These are phyloP conservation scores for Hippocampus comes DNA, from an alignment of 2,113 vertebrate species.

Conservation along the genomic window DNA sequence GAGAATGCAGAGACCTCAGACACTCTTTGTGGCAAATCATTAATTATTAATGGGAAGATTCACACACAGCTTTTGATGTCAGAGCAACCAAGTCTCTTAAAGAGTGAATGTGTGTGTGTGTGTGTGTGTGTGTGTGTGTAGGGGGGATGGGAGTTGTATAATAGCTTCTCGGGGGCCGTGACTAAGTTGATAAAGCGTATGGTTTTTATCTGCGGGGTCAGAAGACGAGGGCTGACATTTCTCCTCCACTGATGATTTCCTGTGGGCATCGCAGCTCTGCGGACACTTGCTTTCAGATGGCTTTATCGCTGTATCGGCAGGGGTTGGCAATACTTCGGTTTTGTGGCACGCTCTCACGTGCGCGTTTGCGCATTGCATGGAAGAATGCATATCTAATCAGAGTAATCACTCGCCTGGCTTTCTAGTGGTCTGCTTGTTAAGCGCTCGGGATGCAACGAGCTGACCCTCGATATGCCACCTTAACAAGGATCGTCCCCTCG, in stretches of 20 bases:
- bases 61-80: constrained; percentile 35
- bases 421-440: constrained; percentile 37
- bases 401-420: constrained; percentile 45
- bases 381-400: constrained; percentile 49
- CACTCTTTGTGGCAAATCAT: constrained; percentile 36
- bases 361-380: constrained; percentile 13
- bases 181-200: constrained; percentile 31
- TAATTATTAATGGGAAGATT: constrained; percentile 48
- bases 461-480: constrained; percentile 46
- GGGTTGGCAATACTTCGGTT: constrained; percentile 19
- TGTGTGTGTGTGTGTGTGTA: background rate
- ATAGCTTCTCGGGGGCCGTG: constrained; percentile 30
- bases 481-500: constrained; percentile 49
- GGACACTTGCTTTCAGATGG: constrained; percentile 38
- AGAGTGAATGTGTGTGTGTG: background rate
- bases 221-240: constrained; percentile 33
- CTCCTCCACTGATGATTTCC: constrained; percentile 45
- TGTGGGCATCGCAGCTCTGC: constrained; percentile 40
- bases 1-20: constrained; percentile 43
- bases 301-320: constrained; percentile 49
- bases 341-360: constrained; percentile 13
- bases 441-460: constrained; percentile 48
- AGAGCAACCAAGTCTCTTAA: constrained; percentile 18
- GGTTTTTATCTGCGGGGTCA: constrained; percentile 55
- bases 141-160: background rate